Conservation (phyloP, 2,113 vertebrate genomes). For the Etia nguti region DNA sequence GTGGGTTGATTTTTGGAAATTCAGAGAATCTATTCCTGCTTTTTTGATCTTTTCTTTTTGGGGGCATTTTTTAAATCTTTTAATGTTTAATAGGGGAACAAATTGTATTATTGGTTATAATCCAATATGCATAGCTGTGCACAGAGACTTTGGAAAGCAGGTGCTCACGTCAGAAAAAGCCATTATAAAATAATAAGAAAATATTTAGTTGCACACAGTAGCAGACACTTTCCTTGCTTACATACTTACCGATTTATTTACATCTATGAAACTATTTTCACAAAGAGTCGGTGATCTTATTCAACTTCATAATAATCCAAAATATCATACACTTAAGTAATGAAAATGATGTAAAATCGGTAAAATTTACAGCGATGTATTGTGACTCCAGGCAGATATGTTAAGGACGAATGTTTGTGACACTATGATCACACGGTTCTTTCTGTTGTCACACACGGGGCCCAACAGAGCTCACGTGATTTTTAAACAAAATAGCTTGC, state of each 20-base stretch:
- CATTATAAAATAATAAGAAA: neutral
- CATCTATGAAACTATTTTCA: neutral
- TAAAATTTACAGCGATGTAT: neutral
- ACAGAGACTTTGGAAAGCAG: neutral
- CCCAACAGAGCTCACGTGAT: neutral
- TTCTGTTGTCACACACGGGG: neutral
- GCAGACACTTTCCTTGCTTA: neutral
- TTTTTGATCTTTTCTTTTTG: neutral
- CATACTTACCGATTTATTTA: neutral
- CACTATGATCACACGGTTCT: neutral
- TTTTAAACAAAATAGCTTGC: neutral
- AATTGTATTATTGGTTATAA: neutral
- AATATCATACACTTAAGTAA: neutral
- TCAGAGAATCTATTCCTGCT: neutral
- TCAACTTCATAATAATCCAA: neutral
- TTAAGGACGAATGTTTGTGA: neutral
- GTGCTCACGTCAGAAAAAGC: neutral
- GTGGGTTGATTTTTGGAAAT: neutral
- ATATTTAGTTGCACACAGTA: neutral
- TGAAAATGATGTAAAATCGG: neutral
- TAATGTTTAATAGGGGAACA: neutral
- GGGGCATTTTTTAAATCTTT: neutral
- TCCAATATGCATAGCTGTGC: neutral
- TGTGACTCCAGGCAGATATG: neutral
- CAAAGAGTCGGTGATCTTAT: neutral